These are phyloP conservation scores for Ennomos quercinarius DNA, from an alignment of 2,888 invertebrate species.

Conservation along the genomic window DNA sequence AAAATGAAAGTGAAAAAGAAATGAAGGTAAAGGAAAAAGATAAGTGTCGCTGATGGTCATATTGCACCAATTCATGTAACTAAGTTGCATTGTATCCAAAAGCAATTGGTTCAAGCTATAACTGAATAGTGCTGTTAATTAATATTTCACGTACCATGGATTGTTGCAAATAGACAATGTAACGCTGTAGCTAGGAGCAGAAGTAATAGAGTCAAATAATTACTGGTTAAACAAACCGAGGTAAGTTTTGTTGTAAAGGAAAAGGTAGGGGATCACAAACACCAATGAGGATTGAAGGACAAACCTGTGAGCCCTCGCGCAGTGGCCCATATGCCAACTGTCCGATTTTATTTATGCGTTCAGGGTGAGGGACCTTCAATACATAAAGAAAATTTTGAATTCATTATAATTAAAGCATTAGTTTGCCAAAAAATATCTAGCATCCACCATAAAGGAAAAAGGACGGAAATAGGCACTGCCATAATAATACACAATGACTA, in stretches of 20 bases:
- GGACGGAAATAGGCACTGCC: constrained; percentile 63
- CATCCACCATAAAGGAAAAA: constrained; percentile 68
- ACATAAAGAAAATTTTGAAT: constrained; percentile 84
- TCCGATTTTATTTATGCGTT: constrained; percentile 86
- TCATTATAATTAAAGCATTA: constrained; percentile 60
- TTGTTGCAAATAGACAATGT: constrained; percentile 65
- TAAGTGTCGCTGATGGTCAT: constrained; percentile 62
- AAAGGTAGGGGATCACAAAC: constrained; percentile 80
- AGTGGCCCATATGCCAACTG: constrained; percentile 89
- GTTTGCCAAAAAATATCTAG: constrained; percentile 59
- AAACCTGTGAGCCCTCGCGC: constrained; percentile 88
- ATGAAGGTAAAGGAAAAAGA: constrained; percentile 60
- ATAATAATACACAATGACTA: constrained; percentile 53
- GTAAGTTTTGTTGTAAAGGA: constrained; percentile 63
- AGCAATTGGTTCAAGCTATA: constrained; percentile 13
- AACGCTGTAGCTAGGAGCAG: constrained; percentile 50
- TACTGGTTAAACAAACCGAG: constrained; percentile 53
- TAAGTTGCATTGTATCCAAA: constrained; percentile 12
- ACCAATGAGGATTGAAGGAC: constrained; percentile 83
- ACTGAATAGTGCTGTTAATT: constrained; percentile 17
- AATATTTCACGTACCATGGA: constrained; percentile 38
- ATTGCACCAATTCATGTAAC: constrained; percentile 64
- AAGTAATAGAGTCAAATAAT: constrained; percentile 56
- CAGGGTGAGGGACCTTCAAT: constrained; percentile 88
- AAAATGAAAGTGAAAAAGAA: constrained; percentile 47